phyloP scores from a whole-genome alignment of 2,113 vertebrate genomes.

The Phainopepla nitens region DNA sequence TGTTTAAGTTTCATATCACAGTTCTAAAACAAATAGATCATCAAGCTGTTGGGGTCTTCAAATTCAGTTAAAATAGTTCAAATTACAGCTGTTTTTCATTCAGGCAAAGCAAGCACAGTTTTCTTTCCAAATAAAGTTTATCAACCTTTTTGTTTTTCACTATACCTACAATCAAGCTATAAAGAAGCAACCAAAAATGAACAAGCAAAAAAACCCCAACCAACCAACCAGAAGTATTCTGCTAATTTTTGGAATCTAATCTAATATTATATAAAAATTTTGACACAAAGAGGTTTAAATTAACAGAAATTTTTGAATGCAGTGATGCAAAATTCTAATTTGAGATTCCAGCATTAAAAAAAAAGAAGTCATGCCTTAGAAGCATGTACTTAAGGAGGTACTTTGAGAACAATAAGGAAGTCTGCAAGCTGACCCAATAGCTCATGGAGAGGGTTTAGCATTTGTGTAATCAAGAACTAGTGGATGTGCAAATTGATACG shows the following conservation, averaged over 20 bases:
- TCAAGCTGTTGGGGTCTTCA: background rate
- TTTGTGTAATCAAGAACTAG: background rate
- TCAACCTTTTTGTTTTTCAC: background rate
- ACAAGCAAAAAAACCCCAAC: accelerated
- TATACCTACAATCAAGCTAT: background rate
- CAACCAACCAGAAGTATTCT: accelerated
- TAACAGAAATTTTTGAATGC: background rate
- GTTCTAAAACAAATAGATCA: background rate
- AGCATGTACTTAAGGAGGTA: background rate
- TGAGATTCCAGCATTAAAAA: background rate
- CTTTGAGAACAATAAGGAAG: background rate
- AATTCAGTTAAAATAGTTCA: background rate
- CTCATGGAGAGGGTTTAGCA: background rate
- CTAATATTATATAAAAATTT: background rate
- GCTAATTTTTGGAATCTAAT: background rate
- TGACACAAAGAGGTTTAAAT: background rate
- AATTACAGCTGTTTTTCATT: background rate
- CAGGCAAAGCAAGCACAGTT: background rate
- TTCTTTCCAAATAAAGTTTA: background rate
- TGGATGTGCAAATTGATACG: background rate
- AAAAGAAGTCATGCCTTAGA: background rate
- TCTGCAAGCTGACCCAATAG: background rate
- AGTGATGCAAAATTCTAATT: background rate
- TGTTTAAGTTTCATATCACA: background rate
- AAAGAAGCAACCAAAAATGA: background rate